A percentile compares a stretch with the other conserved stretches of the same genome.
Conservation (phyloP, 2,888 invertebrate species). For the Agapetus fuscipes region DNA sequence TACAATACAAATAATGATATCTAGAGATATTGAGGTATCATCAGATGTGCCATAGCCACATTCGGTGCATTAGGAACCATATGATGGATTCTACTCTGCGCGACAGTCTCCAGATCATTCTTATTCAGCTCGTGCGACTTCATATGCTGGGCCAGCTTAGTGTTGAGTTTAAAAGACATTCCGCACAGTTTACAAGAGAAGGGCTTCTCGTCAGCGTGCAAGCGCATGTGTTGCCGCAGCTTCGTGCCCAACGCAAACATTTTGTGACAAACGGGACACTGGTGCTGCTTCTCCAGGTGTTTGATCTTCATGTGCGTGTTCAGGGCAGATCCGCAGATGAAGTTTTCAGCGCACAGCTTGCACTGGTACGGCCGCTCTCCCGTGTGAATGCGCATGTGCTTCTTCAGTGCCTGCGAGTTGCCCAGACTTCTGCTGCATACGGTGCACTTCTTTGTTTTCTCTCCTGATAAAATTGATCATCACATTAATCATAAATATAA, state of each 20-base stretch:
- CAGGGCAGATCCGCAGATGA: slow-evolving; percentile 18
- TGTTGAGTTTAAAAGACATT: slow-evolving; percentile 7
- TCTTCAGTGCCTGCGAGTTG: slow-evolving; percentile 19
- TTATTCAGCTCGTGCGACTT: slow-evolving; percentile 7
- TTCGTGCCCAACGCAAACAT: slow-evolving; percentile 17
- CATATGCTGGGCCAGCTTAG: slow-evolving; percentile 15
- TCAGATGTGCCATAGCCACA: slow-evolving; percentile 10
- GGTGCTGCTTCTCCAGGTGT: slow-evolving; percentile 18
- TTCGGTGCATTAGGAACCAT: slow-evolving; percentile 9
- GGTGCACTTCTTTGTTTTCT: slow-evolving; percentile 17
- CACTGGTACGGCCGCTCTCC: slow-evolving; percentile 21
- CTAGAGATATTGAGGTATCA: slow-evolving; percentile 6
- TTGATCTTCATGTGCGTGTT: slow-evolving; percentile 18
- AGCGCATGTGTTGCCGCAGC: slow-evolving; percentile 16
- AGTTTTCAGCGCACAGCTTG: slow-evolving; percentile 15
- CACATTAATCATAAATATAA: too few relatives aligned
- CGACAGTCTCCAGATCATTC: slow-evolving; percentile 1
- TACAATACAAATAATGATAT: too few relatives aligned
- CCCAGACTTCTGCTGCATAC: slow-evolving; percentile 16
- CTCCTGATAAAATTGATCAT: slow-evolving; percentile 13
- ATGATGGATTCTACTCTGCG: slow-evolving; percentile 1
- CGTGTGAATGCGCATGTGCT: slow-evolving; percentile 20
- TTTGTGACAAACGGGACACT: slow-evolving; percentile 16
- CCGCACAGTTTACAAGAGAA: slow-evolving; percentile 13
- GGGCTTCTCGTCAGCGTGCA: slow-evolving; percentile 16